These are phyloP conservation scores for Meteorus colon DNA, from an alignment of 2,888 invertebrate species.

Conservation along the genomic window DNA sequence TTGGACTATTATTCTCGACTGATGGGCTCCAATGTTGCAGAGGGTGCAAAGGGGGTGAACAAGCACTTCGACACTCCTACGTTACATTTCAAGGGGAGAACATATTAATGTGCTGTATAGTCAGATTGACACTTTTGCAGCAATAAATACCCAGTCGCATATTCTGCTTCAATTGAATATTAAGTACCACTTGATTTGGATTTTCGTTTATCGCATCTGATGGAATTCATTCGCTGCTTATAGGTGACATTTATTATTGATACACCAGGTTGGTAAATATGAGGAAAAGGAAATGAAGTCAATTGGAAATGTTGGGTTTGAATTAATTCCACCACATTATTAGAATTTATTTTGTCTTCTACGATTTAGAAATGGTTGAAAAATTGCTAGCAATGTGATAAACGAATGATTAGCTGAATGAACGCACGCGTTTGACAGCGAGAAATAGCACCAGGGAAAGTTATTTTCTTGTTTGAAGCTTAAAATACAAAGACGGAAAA, in stretches of 20 bases:
- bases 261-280: background rate
- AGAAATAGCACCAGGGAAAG: background rate
- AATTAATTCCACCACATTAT: background rate
- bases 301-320: no score
- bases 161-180: no score
- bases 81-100: background rate
- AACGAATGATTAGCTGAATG: background rate
- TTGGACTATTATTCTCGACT: slow-evolving; percentile 68
- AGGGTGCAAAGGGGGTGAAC: slow-evolving; percentile 36
- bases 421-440: background rate
- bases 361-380: no score
- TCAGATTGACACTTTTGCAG: background rate
- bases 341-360: no score
- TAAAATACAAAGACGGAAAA: background rate
- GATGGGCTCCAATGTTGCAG: slow-evolving; percentile 62
- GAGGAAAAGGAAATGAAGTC: background rate
- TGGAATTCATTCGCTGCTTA: no score
- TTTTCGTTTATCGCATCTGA: no score
- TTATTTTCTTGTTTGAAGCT: background rate
- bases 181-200: no score
- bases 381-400: background rate
- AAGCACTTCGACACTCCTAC: slow-evolving; percentile 13
- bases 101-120: slow-evolving; percentile 21
- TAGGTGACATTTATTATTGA: no score
- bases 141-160: background rate